Evolutionary conservation across 2,113 vertebrate genomes (phyloP), one percentile per base, ranked within the genome.

Genomic region (Pterocles burchelli): DNA sequence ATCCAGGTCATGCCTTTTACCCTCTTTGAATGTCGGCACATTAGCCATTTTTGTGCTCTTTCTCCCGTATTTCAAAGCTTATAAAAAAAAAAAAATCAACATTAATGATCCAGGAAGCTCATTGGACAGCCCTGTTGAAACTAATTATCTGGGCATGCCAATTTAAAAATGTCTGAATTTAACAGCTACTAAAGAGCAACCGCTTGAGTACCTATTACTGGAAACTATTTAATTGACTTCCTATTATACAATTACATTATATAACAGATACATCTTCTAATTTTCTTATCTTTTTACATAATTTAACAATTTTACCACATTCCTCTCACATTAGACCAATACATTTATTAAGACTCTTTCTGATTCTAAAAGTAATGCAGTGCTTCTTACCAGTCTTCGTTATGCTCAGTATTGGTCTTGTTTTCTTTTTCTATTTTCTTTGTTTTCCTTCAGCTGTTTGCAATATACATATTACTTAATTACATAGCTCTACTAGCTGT

Each of bases 1-100:
- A 97, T 87, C 83, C 84, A 95, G 95, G 95, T 96, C 95, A 93
- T 92, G 94, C 95, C 93, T 97, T 93, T 95, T 95, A 95, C 91
- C 73, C 76, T 89, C 73, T 95, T 67, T 93, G 89, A 96, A 89
- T 62, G 59, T 51, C 93, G 93, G 86, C 91, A 90, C 1, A 4
- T 95, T 95, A 92, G 79, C 94, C 84, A 78, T 71, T 93, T 95
- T 82, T 90, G 79, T 92, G 51, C 38, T 87, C 48, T 81, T 90
- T 74, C 22, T 86, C 45, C 65, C 89, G 33, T 63, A 75, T 77
- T 93, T 71, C 73, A 95, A 81, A 96, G 66, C 73, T 85, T 95
- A 89, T 67, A 17, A 95, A 90, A 96, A 95, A 81, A 17, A 95
- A 90, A 96, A 95, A 78, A 78, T 28, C 73, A 90, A 49, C 89